Base-by-base conservation (phyloP, 2,888 invertebrate species). In the Agrypnus murinus region DNA sequence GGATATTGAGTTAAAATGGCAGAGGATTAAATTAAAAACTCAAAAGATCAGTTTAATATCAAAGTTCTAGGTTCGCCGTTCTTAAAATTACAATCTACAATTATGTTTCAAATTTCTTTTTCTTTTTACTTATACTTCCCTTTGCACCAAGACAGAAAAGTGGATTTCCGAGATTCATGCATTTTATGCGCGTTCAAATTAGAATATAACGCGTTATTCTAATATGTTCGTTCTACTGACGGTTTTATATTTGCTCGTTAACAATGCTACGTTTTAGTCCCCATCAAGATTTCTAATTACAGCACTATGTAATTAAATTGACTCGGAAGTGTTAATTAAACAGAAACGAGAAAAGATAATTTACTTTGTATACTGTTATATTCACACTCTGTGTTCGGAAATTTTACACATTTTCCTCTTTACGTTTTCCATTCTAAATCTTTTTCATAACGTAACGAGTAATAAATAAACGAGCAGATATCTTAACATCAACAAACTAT, bases 221-320 rank as follows among this genome's bases (percentile, higher is more conserved):
- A 46, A 46, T 46, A 46, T 43, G 43, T 15, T 43, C 46, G 25
- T 32, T 50, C 31, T 31, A 12, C 17, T 19, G 50, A 32, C 25
- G 50, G 50, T 50, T 50, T 50, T 50, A 50, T 50, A 50, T 25
- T 50, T 50, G 31, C 31, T 50, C 50, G 12, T 31, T 50, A 50
- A 50, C 31, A 50, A 55, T 38, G 15, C 43, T 25, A 59, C 14
- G 36, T 43, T 59, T 59, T 43, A 59, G 34, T 59, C 43, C 19
- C 59, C 40, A 59, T 59, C 43, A 43, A 43, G 31, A 43, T 25
- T 59, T 59, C 43, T 43, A 59, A 40, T 59, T 59, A 78, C 75
- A 70, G 65, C 68, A 74, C 72, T 73, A 74, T 73, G 71, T 64
- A 73, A 69, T 69, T 68, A 68, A 68, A 68, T 68, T 50, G 50